These are phyloP conservation scores for Drosophila jambulina DNA, from an alignment of 1,140 invertebrate species.

Conservation along the genomic window DNA sequence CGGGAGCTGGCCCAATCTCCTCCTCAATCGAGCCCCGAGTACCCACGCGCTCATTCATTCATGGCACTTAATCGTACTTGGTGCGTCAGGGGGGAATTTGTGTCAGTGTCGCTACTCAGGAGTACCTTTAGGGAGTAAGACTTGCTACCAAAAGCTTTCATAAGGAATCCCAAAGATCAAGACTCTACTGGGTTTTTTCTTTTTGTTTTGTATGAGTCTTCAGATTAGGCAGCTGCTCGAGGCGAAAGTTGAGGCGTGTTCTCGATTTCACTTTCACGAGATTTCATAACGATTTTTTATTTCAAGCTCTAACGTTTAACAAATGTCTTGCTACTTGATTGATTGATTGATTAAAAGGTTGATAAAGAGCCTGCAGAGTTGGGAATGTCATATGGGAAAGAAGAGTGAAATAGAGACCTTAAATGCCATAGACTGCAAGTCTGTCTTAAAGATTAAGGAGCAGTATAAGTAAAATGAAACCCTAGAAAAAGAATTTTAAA, in stretches of 20 bases:
- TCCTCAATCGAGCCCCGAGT: neutral
- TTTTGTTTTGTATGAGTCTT: neutral
- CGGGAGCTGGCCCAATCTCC: neutral
- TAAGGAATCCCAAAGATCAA: neutral
- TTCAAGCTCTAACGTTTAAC: neutral
- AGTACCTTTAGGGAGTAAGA: neutral
- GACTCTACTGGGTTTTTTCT: neutral
- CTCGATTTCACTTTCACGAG: conserved; percentile 4
- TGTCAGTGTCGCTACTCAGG: conserved; percentile 13
- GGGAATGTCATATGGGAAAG: neutral
- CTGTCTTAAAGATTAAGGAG: neutral
- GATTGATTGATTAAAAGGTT: conserved; percentile 1
- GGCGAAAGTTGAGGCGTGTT: conserved; percentile 9
- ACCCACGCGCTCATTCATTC: conserved; percentile 14
- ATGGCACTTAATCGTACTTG: conserved; percentile 5
- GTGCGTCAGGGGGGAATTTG: neutral
- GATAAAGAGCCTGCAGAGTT: neutral
- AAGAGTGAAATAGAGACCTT: neutral
- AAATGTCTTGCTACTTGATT: neutral
- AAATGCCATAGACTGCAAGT: neutral
- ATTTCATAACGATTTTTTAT: neutral
- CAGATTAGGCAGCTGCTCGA: conserved; percentile 1
- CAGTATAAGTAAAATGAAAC: neutral
- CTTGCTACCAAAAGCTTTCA: neutral
- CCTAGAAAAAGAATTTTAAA: neutral